Percentiles rank a stretch among this genome's conserved stretches.
These are phyloP conservation scores for Mobula birostris DNA, from an alignment of 2,113 vertebrate genomes.

Conservation along the genomic window DNA sequence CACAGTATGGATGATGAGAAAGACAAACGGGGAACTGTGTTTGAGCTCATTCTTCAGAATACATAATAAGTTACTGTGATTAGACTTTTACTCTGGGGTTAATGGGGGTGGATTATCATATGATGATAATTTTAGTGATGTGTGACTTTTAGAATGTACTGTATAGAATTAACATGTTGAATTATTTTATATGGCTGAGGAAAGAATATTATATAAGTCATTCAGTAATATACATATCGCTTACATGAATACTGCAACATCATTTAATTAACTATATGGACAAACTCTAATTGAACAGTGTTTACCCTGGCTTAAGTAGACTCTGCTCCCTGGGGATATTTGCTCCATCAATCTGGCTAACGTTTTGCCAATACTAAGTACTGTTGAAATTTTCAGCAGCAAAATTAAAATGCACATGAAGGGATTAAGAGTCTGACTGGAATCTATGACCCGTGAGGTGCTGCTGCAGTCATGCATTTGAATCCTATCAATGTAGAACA, in stretches of 20 bases:
- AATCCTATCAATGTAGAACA: neutral
- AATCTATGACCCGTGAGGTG: neutral
- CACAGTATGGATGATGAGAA: neutral
- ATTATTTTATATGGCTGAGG: neutral
- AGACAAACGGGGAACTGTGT: neutral
- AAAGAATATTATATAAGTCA: neutral
- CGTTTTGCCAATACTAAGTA: constrained; percentile 28
- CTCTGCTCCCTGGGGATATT: neutral
- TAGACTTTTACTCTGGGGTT: neutral
- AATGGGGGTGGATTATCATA: no score
- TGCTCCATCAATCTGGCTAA: constrained; percentile 19
- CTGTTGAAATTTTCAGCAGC: constrained; percentile 24
- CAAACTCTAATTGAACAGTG: neutral
- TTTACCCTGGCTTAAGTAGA: constrained; percentile 22
- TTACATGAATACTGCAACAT: neutral
- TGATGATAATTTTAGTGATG: neutral
- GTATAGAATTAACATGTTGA: neutral
- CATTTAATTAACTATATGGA: constrained; percentile 9
- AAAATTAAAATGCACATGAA: constrained; percentile 28
- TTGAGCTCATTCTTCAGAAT: neutral
- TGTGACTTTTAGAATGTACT: neutral
- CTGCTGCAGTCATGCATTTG: neutral
- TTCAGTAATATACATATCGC: neutral
- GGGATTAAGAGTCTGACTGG: neutral
- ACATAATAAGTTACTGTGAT: neutral